A percentile compares a stretch with the other conserved stretches of the same genome.
Evolutionary conservation across 35 echinoderm and acorn worm species (phyloP).

Genomic region (Ptychodera flava): DNA sequence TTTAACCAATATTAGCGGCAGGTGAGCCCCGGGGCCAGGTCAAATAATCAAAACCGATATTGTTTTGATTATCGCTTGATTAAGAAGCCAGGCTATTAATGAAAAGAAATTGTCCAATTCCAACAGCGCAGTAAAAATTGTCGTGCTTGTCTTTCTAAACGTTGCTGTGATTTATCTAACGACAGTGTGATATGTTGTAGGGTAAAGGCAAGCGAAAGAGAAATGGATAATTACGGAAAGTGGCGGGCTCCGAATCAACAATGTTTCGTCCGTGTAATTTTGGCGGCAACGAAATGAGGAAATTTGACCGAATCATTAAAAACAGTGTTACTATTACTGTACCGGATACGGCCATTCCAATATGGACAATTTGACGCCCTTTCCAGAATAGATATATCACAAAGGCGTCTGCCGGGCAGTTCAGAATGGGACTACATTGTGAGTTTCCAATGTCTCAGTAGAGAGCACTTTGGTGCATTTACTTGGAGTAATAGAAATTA

Average conservation of each 20-base stretch:
- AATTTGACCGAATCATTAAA: background rate
- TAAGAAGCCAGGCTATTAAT: background rate
- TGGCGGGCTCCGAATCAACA: background rate
- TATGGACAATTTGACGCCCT: too few relatives aligned
- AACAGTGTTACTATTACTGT: background rate
- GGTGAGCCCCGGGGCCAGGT: background rate
- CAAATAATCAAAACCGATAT: background rate
- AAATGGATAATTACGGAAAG: background rate
- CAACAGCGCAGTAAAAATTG: background rate
- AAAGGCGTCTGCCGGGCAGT: too few relatives aligned
- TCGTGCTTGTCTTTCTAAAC: too few relatives aligned
- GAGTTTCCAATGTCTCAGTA: background rate
- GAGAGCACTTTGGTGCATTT: background rate
- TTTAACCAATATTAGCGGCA: background rate
- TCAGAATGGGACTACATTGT: background rate
- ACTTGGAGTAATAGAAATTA: background rate
- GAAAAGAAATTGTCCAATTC: background rate
- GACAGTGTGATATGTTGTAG: too few relatives aligned
- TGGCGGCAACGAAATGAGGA: too few relatives aligned
- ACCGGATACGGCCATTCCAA: too few relatives aligned
- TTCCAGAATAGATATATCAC: too few relatives aligned
- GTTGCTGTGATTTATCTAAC: too few relatives aligned
- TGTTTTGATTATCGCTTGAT: background rate
- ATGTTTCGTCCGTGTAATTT: background rate
- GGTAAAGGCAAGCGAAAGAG: too few relatives aligned